Evolutionary conservation across 2,797 vertebrate species (phyloP), one percentile per base, ranked within the genome.

Genomic region (Sebastes diploproa): DNA sequence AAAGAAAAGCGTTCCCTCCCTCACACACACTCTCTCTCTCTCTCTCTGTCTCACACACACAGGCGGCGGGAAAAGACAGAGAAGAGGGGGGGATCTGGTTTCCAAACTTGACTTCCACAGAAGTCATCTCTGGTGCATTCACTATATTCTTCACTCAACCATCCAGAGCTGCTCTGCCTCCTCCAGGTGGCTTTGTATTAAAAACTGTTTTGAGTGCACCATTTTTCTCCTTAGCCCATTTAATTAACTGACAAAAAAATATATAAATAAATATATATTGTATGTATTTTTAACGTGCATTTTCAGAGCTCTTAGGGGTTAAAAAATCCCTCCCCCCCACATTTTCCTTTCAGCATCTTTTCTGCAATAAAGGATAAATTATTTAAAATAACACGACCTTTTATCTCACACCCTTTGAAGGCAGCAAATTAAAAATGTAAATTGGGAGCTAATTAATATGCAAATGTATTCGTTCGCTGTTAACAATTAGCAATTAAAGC

Each of bases 401-500:
- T 99, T 99, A 99, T 99, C 98, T 98, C 97, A 96, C 97, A 97
- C 97, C 97, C 98, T 99, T 99, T 98, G 98, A 99, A 99, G 97
- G 97, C 98, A 95, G 97, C 96, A 98, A 99, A 99, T 99, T 98
- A 99, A 99, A 99, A 98, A 99, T 99, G 98, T 97, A 99, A 99
- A 99, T 99, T 98, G 95, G 96, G 96, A 96, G 95, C 96, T 98
- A 97, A 99, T 99, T 99, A 99, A 99, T 99, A 99, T 99, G 98
- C 97, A 99, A 98, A 99, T 99, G 94, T 99, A 99, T 99, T 98
- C 97, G 96, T 97, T 97, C 96, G 91, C 97, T 97, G 97, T 98
- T 99, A 99, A 99, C 97, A 98, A 99, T 99, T 99, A 99, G 98
- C 98, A 99, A 99, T 99, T 99, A 99, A 98, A 98, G 97, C 97